Evolutionary conservation across 2,888 invertebrate species (phyloP).

Genomic region (Salpingus planirostris): DNA sequence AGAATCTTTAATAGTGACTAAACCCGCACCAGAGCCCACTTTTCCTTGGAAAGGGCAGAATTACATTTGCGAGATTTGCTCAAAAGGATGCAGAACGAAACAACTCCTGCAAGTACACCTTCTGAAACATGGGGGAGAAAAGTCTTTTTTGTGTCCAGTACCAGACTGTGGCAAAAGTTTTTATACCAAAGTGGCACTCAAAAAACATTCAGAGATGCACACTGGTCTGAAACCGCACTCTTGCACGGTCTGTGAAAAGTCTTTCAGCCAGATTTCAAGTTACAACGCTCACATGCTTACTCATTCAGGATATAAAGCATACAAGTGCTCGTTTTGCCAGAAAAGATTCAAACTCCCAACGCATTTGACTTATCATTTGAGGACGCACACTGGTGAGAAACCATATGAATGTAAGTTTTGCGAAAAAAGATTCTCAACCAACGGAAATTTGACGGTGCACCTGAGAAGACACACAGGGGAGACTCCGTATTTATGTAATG

Average conservation of each 20-base stretch:
- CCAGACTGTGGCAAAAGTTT: conserved; percentile 24
- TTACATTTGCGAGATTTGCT: conserved; percentile 11
- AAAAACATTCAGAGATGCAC: conserved; percentile 26
- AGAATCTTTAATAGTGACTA: conserved; percentile 1
- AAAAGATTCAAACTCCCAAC: conserved; percentile 29
- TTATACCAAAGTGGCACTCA: conserved; percentile 20
- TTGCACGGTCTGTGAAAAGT: conserved; percentile 29
- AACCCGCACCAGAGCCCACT: background rate
- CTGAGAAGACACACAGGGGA: conserved; percentile 39
- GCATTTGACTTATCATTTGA: conserved; percentile 28
- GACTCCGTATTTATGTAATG: conserved; percentile 39
- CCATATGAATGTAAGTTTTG: conserved; percentile 22
- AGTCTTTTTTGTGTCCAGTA: conserved; percentile 20
- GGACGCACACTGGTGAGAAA: conserved; percentile 30
- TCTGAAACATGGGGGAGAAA: conserved; percentile 20
- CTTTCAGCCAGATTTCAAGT: conserved; percentile 28
- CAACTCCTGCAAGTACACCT: conserved; percentile 17
- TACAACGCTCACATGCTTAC: conserved; percentile 30
- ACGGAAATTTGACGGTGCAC: conserved; percentile 40
- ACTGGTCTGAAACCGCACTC: conserved; percentile 30
- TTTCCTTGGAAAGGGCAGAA: too few species aligned
- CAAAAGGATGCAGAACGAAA: conserved; percentile 14
- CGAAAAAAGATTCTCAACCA: conserved; percentile 35
- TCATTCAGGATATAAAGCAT: conserved; percentile 33
- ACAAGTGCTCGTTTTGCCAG: conserved; percentile 38